Evolutionary conservation across 2,113 vertebrate genomes (phyloP).

Genomic region (Melanerpes aurifrons): DNA sequence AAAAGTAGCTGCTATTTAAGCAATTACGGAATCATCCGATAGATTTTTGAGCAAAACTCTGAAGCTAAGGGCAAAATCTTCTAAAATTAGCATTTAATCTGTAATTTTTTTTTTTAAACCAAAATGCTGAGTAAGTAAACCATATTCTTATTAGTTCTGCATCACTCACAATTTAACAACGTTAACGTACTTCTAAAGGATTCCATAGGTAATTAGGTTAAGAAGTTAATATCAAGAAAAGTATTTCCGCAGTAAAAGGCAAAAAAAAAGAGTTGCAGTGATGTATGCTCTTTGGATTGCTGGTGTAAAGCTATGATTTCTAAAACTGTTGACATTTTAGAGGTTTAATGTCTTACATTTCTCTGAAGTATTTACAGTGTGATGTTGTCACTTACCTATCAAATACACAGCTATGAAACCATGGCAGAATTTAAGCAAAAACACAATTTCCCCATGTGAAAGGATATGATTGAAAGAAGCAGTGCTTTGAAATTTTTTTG

Average conservation of each 20-base stretch:
- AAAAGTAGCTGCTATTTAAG: constrained; percentile 57
- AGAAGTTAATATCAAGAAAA: background rate
- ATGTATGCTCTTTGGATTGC: background rate
- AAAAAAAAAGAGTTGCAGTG: background rate
- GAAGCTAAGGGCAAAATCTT: background rate
- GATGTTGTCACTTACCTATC: background rate
- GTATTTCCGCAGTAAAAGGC: background rate
- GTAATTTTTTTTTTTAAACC: background rate
- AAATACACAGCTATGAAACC: background rate
- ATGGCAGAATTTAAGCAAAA: background rate
- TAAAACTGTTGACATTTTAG: background rate
- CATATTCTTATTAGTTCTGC: background rate
- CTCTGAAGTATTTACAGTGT: background rate
- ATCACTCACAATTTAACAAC: background rate
- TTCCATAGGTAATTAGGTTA: background rate
- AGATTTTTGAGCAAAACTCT: constrained; percentile 35
- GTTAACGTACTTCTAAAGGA: background rate
- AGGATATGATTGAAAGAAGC: background rate
- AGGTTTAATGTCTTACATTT: background rate
- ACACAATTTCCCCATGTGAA: background rate
- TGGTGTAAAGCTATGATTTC: background rate
- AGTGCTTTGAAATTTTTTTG: background rate
- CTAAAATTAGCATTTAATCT: background rate
- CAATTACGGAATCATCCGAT: constrained; percentile 24
- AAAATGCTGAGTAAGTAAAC: background rate